Evolutionary conservation across 2,888 invertebrate genomes (phyloP), one percentile per base, ranked within the genome.

Genomic region (Drosophila borealis): DNA sequence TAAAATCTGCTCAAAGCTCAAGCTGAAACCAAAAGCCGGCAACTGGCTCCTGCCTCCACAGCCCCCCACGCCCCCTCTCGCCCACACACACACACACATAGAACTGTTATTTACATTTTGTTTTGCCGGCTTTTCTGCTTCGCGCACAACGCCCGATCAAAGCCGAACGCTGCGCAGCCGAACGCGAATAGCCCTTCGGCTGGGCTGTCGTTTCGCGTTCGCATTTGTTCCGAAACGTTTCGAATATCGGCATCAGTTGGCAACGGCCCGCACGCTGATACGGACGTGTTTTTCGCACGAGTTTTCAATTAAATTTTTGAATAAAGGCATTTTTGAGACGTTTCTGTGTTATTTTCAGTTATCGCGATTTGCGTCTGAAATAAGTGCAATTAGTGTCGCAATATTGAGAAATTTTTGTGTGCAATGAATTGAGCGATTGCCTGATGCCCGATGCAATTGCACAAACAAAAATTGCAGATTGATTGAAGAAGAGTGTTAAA

Each of bases 21-120:
- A 82, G 69, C 70, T 71, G 74, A 72, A 78, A 74, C 70, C 74
- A 75, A 76, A 84, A 85, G 86, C 88, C 88, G 84, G 84, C 68
- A 64, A 54, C 56, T 67, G 41, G 57, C 59, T 41, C 37, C 49
- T 19, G 10, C 21, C 6, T 17, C 1, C 17, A 1, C 17, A 1
- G 2, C 17, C 45, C 8, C 39, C 39, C 10, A 8, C 25, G n/a
- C 29, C n/a, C 6, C 21, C 33, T 21, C 25, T 19, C 45, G 10
- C 21, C 33, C 9, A 5, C 14, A 29, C 2, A 25, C 25, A 25
- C 25, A 6, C 6, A 25, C 25, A 29, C 25, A 29, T 8, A 29
- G 54, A 8, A 74, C 68, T 81, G 80, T 84, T 89, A 89, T 91
- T 89, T 89, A 89, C 90, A 86, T 88, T 88, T 85, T 81, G 81